Evolutionary conservation across 2,888 invertebrate species (phyloP).

Genomic region (Diarsia dahlii): DNA sequence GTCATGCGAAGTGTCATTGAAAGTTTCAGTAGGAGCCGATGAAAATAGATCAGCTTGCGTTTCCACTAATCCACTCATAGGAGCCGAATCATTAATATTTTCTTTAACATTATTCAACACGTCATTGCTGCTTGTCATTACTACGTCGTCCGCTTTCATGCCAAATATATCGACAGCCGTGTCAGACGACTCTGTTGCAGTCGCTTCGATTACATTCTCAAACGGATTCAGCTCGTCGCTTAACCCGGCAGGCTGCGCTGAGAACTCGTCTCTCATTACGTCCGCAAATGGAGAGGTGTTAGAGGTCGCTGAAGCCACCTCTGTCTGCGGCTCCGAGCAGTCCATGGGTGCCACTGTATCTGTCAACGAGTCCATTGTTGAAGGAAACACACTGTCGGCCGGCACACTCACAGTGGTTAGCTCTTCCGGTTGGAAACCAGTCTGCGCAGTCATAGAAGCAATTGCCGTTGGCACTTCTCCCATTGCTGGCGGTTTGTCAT

Average conservation of each 20-base stretch:
- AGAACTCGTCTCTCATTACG: conserved; percentile 67
- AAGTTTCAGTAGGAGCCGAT: conserved; percentile 56
- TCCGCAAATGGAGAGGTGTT: conserved; percentile 82
- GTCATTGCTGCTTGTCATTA: conserved; percentile 64
- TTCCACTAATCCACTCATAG: conserved; percentile 45
- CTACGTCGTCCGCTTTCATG: conserved; percentile 69
- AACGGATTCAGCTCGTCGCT: conserved; percentile 84
- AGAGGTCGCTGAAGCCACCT: conserved; percentile 65
- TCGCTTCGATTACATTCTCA: conserved; percentile 71
- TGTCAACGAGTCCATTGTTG: conserved; percentile 25
- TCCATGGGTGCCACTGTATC: conserved; percentile 80
- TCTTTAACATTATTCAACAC: conserved; percentile 63
- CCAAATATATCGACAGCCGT: conserved; percentile 73
- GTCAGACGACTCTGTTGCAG: conserved; percentile 61
- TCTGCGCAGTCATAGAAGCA: conserved; percentile 42
- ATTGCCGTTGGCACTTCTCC: conserved; percentile 71
- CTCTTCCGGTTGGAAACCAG: conserved; percentile 24
- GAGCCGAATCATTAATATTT: conserved; percentile 58
- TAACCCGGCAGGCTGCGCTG: conserved; percentile 54
- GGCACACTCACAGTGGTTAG: conserved; percentile 8
- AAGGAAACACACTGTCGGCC: conserved; percentile 25
- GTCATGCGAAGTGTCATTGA: conserved; percentile 48
- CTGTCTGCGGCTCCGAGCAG: conserved; percentile 78
- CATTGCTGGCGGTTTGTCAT: conserved; percentile 64
- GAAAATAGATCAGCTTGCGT: conserved; percentile 70